phyloP scores from a whole-genome alignment of 2,797 vertebrate genomes.

The Typhlichthys subterraneus region DNA sequence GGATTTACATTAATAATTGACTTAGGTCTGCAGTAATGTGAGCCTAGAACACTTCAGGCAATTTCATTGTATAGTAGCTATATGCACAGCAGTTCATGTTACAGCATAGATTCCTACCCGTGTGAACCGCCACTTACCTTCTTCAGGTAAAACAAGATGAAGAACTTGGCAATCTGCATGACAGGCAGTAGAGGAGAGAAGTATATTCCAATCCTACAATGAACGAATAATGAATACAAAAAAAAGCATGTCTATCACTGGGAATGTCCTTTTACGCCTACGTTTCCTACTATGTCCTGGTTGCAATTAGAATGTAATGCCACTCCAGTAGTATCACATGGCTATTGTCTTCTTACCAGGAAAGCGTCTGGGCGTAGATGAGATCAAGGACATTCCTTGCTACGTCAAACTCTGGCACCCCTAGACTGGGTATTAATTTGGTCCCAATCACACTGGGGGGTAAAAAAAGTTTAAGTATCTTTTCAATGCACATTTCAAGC shows the following conservation, averaged over 20 bases:
- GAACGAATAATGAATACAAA: slow-evolving; percentile 14
- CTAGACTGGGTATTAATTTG: slow-evolving; percentile 66
- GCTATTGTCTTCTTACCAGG: slow-evolving; percentile 78
- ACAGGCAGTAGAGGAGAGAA: slow-evolving; percentile 92
- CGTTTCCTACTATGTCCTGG: background rate
- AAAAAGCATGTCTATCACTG: background rate
- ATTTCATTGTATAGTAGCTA: slow-evolving; percentile 20
- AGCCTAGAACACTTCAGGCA: slow-evolving; percentile 19
- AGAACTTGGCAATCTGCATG: slow-evolving; percentile 89
- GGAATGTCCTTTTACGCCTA: too few species aligned
- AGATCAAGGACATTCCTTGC: slow-evolving; percentile 92
- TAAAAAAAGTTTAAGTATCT: background rate
- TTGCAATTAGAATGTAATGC: background rate
- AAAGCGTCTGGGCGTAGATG: slow-evolving; percentile 93
- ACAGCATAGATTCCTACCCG: background rate
- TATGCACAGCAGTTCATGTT: slow-evolving; percentile 24
- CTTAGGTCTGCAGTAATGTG: slow-evolving; percentile 43
- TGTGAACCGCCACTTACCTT: slow-evolving; percentile 79
- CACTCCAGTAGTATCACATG: background rate
- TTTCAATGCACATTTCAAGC: background rate
- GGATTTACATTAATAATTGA: slow-evolving; percentile 59
- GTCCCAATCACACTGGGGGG: slow-evolving; percentile 85
- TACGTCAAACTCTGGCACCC: slow-evolving; percentile 91
- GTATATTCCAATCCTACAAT: slow-evolving; percentile 90
- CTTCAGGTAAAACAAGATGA: slow-evolving; percentile 90